A percentile compares a stretch with the other conserved stretches of the same genome.
Evolutionary conservation across 2,113 vertebrate species (phyloP).

Genomic region (Heterochromis multidens): DNA sequence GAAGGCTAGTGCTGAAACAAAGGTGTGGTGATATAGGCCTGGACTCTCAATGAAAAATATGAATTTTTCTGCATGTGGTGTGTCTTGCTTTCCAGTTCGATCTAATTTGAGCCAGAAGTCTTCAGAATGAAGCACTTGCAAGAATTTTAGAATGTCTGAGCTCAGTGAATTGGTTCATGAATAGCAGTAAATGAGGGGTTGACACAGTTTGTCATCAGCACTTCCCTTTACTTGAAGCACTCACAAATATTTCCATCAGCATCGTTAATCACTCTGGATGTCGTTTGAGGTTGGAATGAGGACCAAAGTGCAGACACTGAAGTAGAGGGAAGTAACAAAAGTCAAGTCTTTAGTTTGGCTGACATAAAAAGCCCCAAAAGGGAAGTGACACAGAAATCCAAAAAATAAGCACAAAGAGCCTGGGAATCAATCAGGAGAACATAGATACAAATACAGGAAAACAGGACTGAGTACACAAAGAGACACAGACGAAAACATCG

Average conservation of each 20-base stretch:
- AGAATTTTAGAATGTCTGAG: background rate
- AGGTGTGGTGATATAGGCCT: constrained; percentile 41
- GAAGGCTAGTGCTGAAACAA: constrained; percentile 7
- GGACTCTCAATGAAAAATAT: constrained; percentile 22
- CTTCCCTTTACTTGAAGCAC: background rate
- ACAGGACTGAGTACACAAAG: background rate
- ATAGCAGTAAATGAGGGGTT: background rate
- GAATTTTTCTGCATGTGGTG: background rate
- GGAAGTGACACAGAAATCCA: background rate
- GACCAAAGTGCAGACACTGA: background rate
- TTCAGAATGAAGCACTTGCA: background rate
- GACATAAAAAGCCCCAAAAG: background rate
- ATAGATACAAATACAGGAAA: background rate
- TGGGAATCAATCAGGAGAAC: background rate
- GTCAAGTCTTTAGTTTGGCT: background rate
- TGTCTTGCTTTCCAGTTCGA: background rate
- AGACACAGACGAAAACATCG: background rate
- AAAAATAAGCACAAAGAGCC: background rate
- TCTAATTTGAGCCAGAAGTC: background rate
- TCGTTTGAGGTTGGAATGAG: background rate
- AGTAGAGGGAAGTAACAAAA: background rate
- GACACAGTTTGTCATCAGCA: background rate
- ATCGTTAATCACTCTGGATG: background rate
- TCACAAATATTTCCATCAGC: background rate
- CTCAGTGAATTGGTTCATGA: background rate